Base-by-base conservation (phyloP, 2,888 invertebrate species). In the Emesis russula region DNA sequence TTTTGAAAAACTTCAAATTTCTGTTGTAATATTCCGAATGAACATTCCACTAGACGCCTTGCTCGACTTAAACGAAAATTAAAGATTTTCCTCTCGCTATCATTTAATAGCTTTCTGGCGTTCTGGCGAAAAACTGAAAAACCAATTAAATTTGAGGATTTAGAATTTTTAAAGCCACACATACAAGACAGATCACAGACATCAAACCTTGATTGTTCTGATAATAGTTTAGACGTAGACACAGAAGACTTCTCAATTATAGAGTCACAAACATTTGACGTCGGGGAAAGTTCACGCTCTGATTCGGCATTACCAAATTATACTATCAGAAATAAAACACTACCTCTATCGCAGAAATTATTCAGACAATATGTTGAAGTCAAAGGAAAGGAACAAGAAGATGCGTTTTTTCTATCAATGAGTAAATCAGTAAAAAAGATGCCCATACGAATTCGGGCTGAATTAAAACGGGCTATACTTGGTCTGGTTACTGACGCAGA, bases 371-470 rank as follows among this genome's bases (percentile, higher is more conserved):
- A 90, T 87, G 70, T 90, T 71, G 87, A 87, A 71, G 25, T 0
- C 25, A 1, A 25, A 25, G 25, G 25, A 25, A 25, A 25, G 83
- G 85, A 88, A 90, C 81, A 87, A 87, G 89, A 87, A 87, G 87
- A 86, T 85, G 82, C 63, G 84, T 38, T 87, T 87, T 90, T 87
- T 86, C 77, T 90, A 82, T 83, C 85, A 77, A 90, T 85, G 86
- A 86, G 88, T 86, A 79, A 79, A 90, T 79, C 86, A 85, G 85
- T 77, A 25, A 77, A 77, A 77, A 58, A 66, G 33, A 77, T 77
- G 88, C 86, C 86, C 31, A 74, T 88, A 88, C 77, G 68, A 88
- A 88, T 90, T 38, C 77, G 63, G 63, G 77, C 77, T 25, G 63
- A 63, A 63, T 82, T 90, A 81, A 90, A 90, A 73, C 77, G 81